A percentile compares a stretch with the other conserved stretches of the same genome.
Evolutionary conservation across 2,797 vertebrate species (phyloP).

Genomic region (Pseudochromis fuscus): DNA sequence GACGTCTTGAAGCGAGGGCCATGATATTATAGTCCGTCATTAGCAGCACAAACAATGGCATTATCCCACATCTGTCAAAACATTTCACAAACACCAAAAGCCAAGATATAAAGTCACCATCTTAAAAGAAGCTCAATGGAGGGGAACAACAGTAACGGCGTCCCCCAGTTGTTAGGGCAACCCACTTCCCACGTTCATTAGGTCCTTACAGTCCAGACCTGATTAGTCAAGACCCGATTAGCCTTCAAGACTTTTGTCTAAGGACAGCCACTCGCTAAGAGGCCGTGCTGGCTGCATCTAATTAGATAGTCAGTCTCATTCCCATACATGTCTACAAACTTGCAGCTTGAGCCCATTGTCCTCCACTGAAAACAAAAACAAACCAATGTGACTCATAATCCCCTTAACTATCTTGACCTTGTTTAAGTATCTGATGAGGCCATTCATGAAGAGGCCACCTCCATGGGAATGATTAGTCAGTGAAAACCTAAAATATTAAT

Average conservation of each 20-base stretch:
- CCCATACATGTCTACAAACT: slow-evolving; percentile 76
- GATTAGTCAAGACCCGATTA: slow-evolving; percentile 77
- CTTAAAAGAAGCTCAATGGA: slow-evolving; percentile 68
- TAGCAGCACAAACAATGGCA: slow-evolving; percentile 50
- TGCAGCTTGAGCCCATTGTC: slow-evolving; percentile 73
- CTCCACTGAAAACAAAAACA: slow-evolving; percentile 69
- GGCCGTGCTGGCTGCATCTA: slow-evolving; percentile 63
- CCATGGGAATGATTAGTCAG: slow-evolving; percentile 49
- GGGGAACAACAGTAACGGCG: slow-evolving; percentile 53
- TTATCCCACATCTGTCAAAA: slow-evolving; percentile 71
- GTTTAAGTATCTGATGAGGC: slow-evolving; percentile 77
- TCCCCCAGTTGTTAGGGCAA: slow-evolving; percentile 52
- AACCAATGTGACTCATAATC: slow-evolving; percentile 76
- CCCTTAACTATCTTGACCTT: slow-evolving; percentile 81
- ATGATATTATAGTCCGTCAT: slow-evolving; percentile 18
- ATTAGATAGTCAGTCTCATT: slow-evolving; percentile 77
- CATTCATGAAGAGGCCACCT: slow-evolving; percentile 63
- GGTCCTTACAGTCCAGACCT: slow-evolving; percentile 72
- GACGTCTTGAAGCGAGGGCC: slow-evolving; percentile 23
- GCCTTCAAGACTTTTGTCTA: slow-evolving; percentile 76
- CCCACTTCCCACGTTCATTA: slow-evolving; percentile 82
- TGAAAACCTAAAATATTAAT: slow-evolving; percentile 12
- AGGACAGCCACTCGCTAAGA: slow-evolving; percentile 65
- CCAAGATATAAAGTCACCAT: slow-evolving; percentile 69
- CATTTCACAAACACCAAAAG: slow-evolving; percentile 62